phyloP scores from a whole-genome alignment of 2,113 vertebrate genomes.

The Dryoscopus gambensis region DNA sequence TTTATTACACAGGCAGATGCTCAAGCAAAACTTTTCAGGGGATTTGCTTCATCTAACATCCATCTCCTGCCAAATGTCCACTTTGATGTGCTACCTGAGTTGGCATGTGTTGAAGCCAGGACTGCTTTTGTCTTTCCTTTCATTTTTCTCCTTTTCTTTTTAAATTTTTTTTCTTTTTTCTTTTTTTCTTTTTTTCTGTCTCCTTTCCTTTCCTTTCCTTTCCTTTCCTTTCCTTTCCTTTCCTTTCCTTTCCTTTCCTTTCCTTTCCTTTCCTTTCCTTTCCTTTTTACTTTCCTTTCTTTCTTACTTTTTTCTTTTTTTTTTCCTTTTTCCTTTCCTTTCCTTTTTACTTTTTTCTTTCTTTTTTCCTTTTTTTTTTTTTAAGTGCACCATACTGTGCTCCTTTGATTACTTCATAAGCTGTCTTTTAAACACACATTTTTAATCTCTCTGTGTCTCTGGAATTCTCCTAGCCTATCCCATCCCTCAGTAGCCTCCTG shows the following conservation, averaged over 20 bases:
- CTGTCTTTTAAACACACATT: not conserved
- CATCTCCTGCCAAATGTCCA: not conserved
- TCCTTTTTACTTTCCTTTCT: not conserved
- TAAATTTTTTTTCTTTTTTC: accelerated
- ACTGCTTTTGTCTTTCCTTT: not conserved
- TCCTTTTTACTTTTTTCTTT: too few relatives aligned
- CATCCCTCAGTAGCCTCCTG: not conserved
- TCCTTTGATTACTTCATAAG: not conserved
- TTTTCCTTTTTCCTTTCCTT: too few relatives aligned
- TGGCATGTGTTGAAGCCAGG: not conserved
- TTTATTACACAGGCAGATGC: slow-evolving; percentile 1
- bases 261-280: too few relatives aligned
- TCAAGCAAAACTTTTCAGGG: not conserved
- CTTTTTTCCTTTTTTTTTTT: too few relatives aligned
- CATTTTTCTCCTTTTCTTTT: not conserved
- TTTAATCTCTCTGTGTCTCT: not conserved
- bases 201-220: too few relatives aligned
- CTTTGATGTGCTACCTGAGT: not conserved
- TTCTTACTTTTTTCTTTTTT: too few relatives aligned
- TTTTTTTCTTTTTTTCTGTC: too few relatives aligned
- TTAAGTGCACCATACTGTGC: not conserved
- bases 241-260: not conserved
- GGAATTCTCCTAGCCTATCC: not conserved
- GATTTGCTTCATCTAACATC: not conserved
- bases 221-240: not conserved